Conservation (phyloP, 2,888 invertebrate genomes). For the Yponomeuta cagnagella region DNA sequence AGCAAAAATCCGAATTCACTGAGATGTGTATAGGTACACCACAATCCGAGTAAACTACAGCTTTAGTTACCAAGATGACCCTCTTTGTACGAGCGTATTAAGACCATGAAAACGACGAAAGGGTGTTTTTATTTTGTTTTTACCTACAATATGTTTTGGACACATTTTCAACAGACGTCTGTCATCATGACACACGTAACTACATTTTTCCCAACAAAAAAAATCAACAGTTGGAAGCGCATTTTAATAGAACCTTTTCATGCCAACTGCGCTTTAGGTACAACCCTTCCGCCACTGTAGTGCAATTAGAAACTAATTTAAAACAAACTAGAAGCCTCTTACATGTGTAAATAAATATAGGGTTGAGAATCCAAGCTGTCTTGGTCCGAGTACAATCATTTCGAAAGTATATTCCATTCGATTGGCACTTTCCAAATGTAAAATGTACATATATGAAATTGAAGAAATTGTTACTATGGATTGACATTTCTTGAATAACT, state of each 20-base stretch:
- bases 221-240: slow-evolving; percentile 21
- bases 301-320: slow-evolving; percentile 43
- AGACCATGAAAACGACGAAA: too few relatives aligned
- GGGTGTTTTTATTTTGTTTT: too few relatives aligned
- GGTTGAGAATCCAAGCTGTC: slow-evolving; percentile 24
- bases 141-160: too few relatives aligned
- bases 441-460: too few relatives aligned
- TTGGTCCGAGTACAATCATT: neutral
- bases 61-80: too few relatives aligned
- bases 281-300: slow-evolving; percentile 34
- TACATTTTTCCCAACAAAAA: neutral
- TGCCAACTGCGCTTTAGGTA: slow-evolving; percentile 25
- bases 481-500: too few relatives aligned
- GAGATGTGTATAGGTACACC: too few relatives aligned
- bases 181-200: neutral
- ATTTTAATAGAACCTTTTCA: slow-evolving; percentile 21
- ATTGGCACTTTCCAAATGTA: too few relatives aligned
- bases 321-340: slow-evolving; percentile 27
- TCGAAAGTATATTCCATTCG: neutral
- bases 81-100: too few relatives aligned
- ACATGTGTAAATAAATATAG: slow-evolving; percentile 61
- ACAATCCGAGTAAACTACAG: too few relatives aligned
- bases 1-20: too few relatives aligned
- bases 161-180: neutral
- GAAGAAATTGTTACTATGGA: too few relatives aligned